These are phyloP conservation scores for Podabrus alpinus DNA, from an alignment of 2,888 invertebrate genomes.

Conservation along the genomic window DNA sequence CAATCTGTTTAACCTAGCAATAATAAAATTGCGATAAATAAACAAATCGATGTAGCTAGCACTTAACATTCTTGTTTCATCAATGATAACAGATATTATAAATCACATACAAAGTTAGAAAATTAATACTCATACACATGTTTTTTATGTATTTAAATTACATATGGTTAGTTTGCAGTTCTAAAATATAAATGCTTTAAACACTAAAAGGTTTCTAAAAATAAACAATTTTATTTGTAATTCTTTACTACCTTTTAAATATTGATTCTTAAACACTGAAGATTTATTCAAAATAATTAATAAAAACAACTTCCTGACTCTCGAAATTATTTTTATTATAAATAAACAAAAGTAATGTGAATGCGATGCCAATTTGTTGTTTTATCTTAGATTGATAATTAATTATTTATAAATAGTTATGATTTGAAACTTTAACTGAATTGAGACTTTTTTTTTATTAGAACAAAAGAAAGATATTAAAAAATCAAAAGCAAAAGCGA, in stretches of 20 bases:
- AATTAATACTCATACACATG: background rate
- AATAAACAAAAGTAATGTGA: background rate
- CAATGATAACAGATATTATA: conserved; percentile 19
- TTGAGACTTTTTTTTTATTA: background rate
- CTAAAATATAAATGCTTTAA: conserved; percentile 19
- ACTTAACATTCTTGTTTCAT: conserved; percentile 31
- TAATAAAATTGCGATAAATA: conserved; percentile 6
- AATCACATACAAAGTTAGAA: conserved; percentile 16
- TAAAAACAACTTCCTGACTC: background rate
- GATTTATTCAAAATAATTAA: background rate
- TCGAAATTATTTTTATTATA: background rate
- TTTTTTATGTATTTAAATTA: background rate
- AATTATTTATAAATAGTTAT: background rate
- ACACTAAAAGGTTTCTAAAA: conserved; percentile 39
- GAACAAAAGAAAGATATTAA: background rate
- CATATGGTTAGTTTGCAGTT: background rate
- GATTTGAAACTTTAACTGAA: background rate
- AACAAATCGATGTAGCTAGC: conserved; percentile 17
- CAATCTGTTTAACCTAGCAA: background rate
- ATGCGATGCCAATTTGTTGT: background rate
- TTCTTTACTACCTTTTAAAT: background rate
- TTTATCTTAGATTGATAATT: background rate
- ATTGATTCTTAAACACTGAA: background rate
- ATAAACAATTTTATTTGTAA: conserved; percentile 30
- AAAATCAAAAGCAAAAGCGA: background rate